Evolutionary conservation across 1,140 invertebrate genomes (phyloP).

Genomic region (Drosophila lacertosa): DNA sequence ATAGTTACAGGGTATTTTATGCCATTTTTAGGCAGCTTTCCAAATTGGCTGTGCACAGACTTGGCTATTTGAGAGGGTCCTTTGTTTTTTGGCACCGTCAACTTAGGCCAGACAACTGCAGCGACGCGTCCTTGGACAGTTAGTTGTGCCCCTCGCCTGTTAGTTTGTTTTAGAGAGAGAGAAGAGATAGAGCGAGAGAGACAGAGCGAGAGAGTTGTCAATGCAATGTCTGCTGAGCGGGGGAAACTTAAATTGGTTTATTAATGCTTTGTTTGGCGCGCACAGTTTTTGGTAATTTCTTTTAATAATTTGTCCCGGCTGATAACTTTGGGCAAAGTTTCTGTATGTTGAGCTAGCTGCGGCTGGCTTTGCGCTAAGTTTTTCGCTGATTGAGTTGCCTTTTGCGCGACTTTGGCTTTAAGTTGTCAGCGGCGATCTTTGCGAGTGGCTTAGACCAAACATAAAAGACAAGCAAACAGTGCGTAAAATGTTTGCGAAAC

Average conservation of each 20-base stretch:
- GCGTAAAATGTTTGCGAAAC: slow-evolving; percentile 75
- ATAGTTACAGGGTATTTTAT: not conserved
- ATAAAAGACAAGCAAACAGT: slow-evolving; percentile 79
- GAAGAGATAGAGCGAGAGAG: too few relatives aligned
- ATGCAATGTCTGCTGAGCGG: slow-evolving; percentile 35
- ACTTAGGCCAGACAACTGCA: slow-evolving; percentile 32
- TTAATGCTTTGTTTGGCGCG: slow-evolving; percentile 75
- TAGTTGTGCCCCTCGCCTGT: not conserved
- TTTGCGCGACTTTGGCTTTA: slow-evolving; percentile 57
- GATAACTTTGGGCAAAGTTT: slow-evolving; percentile 66
- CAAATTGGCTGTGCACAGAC: slow-evolving; percentile 47
- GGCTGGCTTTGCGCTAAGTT: slow-evolving; percentile 52
- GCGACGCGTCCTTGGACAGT: slow-evolving; percentile 11
- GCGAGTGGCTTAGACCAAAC: slow-evolving; percentile 67
- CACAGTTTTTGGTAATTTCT: slow-evolving; percentile 48
- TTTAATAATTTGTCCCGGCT: slow-evolving; percentile 55
- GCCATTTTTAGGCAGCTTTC: slow-evolving; percentile 25
- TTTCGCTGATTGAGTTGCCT: slow-evolving; percentile 72
- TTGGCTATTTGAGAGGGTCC: slow-evolving; percentile 15
- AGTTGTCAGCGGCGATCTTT: slow-evolving; percentile 73
- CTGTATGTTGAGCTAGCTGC: slow-evolving; percentile 18
- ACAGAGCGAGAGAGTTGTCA: slow-evolving; percentile 1
- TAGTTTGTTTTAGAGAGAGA: not conserved
- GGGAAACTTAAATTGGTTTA: slow-evolving; percentile 78
- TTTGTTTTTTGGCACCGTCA: slow-evolving; percentile 30